Evolutionary conservation across 64 coral and sea anemone genomes (phyloP).

Genomic region (Stylophora pistillata): DNA sequence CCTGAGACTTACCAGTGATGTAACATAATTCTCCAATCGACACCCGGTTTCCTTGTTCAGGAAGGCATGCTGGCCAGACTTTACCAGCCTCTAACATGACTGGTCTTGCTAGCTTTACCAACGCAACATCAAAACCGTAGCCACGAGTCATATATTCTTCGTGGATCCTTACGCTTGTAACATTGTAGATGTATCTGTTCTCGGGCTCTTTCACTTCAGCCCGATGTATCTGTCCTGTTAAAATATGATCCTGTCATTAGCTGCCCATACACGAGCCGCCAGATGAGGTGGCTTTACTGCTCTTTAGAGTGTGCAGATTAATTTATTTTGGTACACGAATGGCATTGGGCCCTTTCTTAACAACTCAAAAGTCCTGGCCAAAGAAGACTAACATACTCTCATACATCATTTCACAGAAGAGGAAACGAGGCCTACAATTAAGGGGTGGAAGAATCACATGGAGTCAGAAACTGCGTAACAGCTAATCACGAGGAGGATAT

Average conservation of each 20-base stretch:
- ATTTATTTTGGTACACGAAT: too few species aligned
- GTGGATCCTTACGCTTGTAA: slow-evolving; percentile 15
- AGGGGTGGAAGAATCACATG: too few species aligned
- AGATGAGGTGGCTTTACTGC: too few species aligned
- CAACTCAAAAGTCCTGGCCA: too few species aligned
- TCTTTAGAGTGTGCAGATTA: not conserved
- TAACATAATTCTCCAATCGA: slow-evolving; percentile 53
- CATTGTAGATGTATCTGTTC: not conserved
- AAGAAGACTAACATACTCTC: too few species aligned
- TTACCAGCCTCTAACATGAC: slow-evolving; percentile 9
- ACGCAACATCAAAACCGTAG: slow-evolving; percentile 75
- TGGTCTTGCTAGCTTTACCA: slow-evolving; percentile 64
- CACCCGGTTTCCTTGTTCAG: slow-evolving; percentile 42
- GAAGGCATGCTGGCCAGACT: slow-evolving; percentile 71
- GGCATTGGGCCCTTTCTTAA: too few species aligned
- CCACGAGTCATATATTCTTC: slow-evolving; percentile 38
- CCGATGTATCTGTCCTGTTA: slow-evolving; percentile 16
- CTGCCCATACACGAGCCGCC: not conserved
- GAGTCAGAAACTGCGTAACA: too few species aligned
- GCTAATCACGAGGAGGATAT: too few species aligned
- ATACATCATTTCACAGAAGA: too few species aligned
- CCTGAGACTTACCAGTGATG: slow-evolving; percentile 59
- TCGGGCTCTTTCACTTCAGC: not conserved
- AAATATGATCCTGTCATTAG: not conserved
- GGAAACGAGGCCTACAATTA: too few species aligned